These are phyloP conservation scores for Atlantisia rogersi DNA, from an alignment of 2,113 vertebrate genomes.

Conservation along the genomic window DNA sequence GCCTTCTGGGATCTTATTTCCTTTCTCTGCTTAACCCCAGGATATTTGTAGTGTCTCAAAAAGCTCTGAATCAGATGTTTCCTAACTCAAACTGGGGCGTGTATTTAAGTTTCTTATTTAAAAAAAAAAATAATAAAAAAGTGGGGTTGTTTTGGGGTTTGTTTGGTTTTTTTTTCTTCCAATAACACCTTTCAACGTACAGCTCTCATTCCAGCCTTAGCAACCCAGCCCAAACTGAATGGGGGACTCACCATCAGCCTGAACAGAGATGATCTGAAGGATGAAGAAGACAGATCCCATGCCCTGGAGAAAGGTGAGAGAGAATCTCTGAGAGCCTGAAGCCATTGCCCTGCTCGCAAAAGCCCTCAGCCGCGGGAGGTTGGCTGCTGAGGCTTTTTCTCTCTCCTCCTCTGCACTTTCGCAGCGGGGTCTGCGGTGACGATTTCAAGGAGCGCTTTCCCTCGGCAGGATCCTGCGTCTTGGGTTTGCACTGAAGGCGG, in stretches of 20 bases:
- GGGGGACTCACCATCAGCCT: slow-evolving; percentile 81
- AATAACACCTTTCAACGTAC: neutral
- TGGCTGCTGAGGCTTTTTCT: slow-evolving; percentile 23
- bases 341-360: slow-evolving; percentile 64
- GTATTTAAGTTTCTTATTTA: neutral
- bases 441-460: slow-evolving; percentile 48
- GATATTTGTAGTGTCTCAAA: slow-evolving; percentile 23
- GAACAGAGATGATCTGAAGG: slow-evolving; percentile 64
- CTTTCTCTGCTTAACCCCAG: slow-evolving; percentile 15
- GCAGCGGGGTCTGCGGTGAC: slow-evolving; percentile 15
- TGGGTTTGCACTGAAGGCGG: slow-evolving; percentile 26
- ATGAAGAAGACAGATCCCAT: slow-evolving; percentile 75
- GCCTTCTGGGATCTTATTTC: slow-evolving; percentile 31
- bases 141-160: neutral
- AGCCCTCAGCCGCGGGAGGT: slow-evolving; percentile 10
- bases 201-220: neutral
- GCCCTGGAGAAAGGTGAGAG: slow-evolving; percentile 57
- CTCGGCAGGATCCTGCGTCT: slow-evolving; percentile 37
- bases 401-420: slow-evolving; percentile 11
- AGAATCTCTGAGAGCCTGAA: neutral
- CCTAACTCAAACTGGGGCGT: neutral
- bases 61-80: slow-evolving; percentile 32
- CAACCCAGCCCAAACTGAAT: slow-evolving; percentile 32
- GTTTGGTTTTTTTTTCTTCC: neutral
- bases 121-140: neutral